Percentiles rank a stretch among this genome's conserved stretches.
Evolutionary conservation across 2,113 vertebrate species (phyloP).

Genomic region (Chaenogobius annularis): DNA sequence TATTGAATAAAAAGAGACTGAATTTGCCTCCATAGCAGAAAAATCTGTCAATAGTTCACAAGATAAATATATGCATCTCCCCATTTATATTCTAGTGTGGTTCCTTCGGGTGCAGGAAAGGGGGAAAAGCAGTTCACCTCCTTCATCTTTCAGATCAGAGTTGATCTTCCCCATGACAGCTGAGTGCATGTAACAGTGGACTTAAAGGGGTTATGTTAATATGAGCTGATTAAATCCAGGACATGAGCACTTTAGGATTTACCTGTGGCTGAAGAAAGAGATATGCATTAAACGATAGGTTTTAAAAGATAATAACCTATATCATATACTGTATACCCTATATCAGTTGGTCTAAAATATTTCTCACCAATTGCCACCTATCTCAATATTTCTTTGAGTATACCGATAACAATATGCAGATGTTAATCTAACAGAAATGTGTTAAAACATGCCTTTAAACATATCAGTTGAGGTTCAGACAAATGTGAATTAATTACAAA

Average conservation of each 20-base stretch:
- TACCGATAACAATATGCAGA: too few species aligned
- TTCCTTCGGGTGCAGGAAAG: background rate
- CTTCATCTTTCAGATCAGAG: constrained; percentile 11
- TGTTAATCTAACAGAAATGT: too few species aligned
- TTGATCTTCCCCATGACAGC: background rate
- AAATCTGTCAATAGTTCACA: constrained; percentile 8
- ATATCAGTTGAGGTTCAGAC: too few species aligned
- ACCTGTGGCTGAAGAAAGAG: background rate
- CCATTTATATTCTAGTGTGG: constrained; percentile 15
- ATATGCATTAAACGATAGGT: background rate
- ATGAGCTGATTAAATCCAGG: background rate
- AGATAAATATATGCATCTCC: background rate
- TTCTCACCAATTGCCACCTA: too few species aligned
- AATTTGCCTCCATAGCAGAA: background rate
- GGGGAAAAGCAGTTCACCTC: constrained; percentile 12
- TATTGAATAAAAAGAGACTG: background rate
- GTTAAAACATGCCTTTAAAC: too few species aligned
- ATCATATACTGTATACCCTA: too few species aligned
- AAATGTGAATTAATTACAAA: too few species aligned
- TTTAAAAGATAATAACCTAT: background rate
- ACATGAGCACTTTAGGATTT: constrained; percentile 1
- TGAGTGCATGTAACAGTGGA: background rate
- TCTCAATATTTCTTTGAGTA: too few species aligned
- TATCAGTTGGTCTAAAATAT: too few species aligned
- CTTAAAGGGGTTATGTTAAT: constrained; percentile 1